Percentiles rank a stretch among this genome's conserved stretches.
phyloP scores from a whole-genome alignment of 2,113 vertebrate species.

The Murina feae region DNA sequence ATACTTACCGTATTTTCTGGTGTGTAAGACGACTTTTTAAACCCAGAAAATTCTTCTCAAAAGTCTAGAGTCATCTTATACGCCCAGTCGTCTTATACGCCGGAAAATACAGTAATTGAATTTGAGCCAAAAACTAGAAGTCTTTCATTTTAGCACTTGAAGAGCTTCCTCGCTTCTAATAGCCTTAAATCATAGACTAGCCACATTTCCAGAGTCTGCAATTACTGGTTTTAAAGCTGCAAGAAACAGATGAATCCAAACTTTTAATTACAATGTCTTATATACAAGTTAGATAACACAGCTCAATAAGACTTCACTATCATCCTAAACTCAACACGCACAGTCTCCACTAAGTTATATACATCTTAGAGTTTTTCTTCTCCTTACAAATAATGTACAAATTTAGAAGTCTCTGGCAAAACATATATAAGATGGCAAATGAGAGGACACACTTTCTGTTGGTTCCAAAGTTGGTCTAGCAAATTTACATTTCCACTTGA shows the following conservation, averaged over 20 bases:
- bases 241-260: slow-evolving; percentile 82
- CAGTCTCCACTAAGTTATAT: slow-evolving; percentile 79
- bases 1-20: no score
- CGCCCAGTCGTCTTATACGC: no score
- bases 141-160: slow-evolving; percentile 79
- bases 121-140: slow-evolving; percentile 83
- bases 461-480: slow-evolving; percentile 74
- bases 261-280: slow-evolving; percentile 79
- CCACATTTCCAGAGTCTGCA: slow-evolving; percentile 75
- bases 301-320: slow-evolving; percentile 79
- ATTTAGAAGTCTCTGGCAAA: slow-evolving; percentile 81
- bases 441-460: slow-evolving; percentile 77
- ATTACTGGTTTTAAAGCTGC: slow-evolving; percentile 73
- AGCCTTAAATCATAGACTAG: slow-evolving; percentile 74
- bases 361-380: slow-evolving; percentile 76
- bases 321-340: slow-evolving; percentile 80
- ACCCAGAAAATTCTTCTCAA: no score
- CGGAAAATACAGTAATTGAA: no score
- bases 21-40: no score
- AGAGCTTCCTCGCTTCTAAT: slow-evolving; percentile 80
- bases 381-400: slow-evolving; percentile 80
- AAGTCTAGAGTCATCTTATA: no score
- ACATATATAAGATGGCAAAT: slow-evolving; percentile 78
- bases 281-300: slow-evolving; percentile 84
- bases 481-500: not conserved